Evolutionary conservation across 2,888 invertebrate species (phyloP).

Genomic region (Mystacides longicornis): DNA sequence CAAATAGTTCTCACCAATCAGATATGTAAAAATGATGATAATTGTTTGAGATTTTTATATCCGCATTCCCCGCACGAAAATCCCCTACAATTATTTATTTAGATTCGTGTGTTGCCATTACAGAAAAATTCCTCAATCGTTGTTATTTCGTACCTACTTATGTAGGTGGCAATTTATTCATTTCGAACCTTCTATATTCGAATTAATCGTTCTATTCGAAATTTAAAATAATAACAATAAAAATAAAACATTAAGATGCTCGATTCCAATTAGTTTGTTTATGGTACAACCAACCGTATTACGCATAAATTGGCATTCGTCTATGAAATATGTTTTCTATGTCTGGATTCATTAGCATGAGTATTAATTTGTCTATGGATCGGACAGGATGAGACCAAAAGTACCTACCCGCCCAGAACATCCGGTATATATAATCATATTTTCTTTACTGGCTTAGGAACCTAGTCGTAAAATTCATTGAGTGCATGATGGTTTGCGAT

Average conservation of each 20-base stretch:
- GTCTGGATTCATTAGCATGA: background rate
- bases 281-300: background rate
- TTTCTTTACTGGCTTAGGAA: too few species aligned
- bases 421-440: too few species aligned
- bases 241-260: background rate
- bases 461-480: too few species aligned
- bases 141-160: background rate
- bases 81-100: background rate
- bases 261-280: background rate
- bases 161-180: background rate
- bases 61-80: background rate
- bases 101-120: slow-evolving; percentile 2
- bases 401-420: too few species aligned
- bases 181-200: background rate
- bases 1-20: background rate
- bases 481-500: too few species aligned
- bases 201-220: background rate
- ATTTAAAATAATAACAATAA: background rate
- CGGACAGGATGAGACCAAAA: too few species aligned
- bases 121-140: background rate
- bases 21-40: background rate
- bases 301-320: background rate
- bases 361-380: too few species aligned
- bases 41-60: background rate
- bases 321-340: background rate